These are phyloP conservation scores for Spilarctia lutea DNA, from an alignment of 2,888 invertebrate genomes.

Conservation along the genomic window DNA sequence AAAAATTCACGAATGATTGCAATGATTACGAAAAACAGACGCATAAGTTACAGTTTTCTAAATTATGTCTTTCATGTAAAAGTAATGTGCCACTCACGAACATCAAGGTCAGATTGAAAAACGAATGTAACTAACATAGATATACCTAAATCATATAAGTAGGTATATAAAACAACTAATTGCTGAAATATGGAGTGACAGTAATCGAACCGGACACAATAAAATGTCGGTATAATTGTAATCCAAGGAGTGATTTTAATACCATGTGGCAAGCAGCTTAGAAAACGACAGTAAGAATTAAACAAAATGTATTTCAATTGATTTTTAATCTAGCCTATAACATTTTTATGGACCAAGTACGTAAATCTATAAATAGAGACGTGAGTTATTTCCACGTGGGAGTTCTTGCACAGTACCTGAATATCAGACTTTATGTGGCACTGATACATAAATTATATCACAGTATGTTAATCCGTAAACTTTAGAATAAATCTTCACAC, in stretches of 20 bases:
- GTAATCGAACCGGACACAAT: constrained; percentile 34
- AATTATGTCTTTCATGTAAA: constrained; percentile 15
- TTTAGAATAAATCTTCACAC: constrained; percentile 60
- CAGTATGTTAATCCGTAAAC: constrained; percentile 66
- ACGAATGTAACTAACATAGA: constrained; percentile 22
- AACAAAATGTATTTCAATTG: constrained; percentile 22
- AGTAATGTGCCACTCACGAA: constrained; percentile 31
- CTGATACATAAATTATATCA: constrained; percentile 77
- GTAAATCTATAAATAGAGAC: constrained; percentile 82
- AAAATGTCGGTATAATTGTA: constrained; percentile 42
- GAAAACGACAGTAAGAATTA: constrained; percentile 4
- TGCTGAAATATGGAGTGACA: constrained; percentile 40
- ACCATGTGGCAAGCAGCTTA: constrained; percentile 14
- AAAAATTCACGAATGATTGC: neutral
- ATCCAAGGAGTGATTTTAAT: constrained; percentile 12
- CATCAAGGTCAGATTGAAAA: constrained; percentile 41
- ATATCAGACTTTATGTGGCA: constrained; percentile 75
- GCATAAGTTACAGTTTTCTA: constrained; percentile 8
- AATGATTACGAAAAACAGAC: constrained; percentile 9
- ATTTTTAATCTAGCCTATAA: constrained; percentile 68
- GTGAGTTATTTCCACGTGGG: constrained; percentile 86
- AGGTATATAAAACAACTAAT: constrained; percentile 32
- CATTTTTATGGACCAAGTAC: constrained; percentile 78
- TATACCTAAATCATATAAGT: constrained; percentile 10
- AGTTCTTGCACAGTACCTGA: constrained; percentile 81